These are phyloP conservation scores for Stercorarius parasiticus DNA, from an alignment of 2,113 vertebrate genomes.

Conservation along the genomic window DNA sequence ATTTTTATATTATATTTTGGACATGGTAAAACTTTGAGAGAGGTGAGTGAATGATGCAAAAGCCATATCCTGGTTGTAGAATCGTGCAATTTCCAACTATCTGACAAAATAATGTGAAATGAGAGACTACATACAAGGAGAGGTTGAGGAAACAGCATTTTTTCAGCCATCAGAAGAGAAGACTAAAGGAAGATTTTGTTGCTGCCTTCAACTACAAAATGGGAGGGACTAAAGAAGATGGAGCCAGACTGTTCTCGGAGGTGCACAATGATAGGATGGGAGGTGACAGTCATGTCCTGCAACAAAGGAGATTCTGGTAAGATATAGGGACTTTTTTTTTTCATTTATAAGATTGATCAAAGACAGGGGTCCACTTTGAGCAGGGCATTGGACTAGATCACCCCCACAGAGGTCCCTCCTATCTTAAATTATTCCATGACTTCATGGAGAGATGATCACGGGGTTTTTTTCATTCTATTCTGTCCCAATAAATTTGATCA, in stretches of 20 bases:
- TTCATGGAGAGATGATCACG: background rate
- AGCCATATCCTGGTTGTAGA: background rate
- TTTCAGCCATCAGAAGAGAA: background rate
- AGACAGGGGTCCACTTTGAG: background rate
- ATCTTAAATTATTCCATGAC: background rate
- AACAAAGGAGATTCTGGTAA: background rate
- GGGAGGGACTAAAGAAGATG: background rate
- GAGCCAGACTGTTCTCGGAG: background rate
- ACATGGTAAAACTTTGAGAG: background rate
- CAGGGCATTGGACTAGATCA: background rate
- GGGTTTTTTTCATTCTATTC: background rate
- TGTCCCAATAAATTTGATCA: background rate
- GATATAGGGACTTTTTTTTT: background rate
- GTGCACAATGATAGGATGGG: background rate
- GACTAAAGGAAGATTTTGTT: background rate
- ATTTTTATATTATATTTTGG: background rate
- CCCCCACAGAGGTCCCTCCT: background rate
- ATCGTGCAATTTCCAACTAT: background rate
- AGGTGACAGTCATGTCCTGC: background rate
- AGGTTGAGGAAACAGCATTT: background rate
- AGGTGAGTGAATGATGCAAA: background rate
- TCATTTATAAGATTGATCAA: background rate
- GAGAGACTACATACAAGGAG: background rate
- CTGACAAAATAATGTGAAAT: background rate
- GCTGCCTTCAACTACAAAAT: background rate